Evolutionary conservation across 2,888 invertebrate genomes (phyloP), one percentile per base, ranked within the genome.

Genomic region (Trypoxylon attenuatum): DNA sequence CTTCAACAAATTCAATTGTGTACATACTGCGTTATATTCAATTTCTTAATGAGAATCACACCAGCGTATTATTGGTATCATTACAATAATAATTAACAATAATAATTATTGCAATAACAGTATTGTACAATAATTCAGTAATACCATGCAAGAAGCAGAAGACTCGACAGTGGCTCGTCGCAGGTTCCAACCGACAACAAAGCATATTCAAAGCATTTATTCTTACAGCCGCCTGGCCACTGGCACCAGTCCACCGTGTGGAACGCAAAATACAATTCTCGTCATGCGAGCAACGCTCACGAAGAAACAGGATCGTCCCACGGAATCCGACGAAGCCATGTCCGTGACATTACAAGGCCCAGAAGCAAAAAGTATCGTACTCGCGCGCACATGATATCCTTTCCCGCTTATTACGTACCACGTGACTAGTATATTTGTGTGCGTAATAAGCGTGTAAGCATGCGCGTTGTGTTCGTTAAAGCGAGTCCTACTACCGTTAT

Each of bases 231-330:
- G 18, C 29, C 53, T 25, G 22, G n/a, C 2, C 52, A 21, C 23
- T 47, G 42, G 43, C 45, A 50, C 10, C 27, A 23, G 29, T 50
- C 45, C 38, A 43, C n/a, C n/a, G 10, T 33, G n/a, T 4, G 13
- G 13, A 13, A 13, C 13, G 33, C 33, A 33, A 13, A 33, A 13
- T 33, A 13, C 33, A 6, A 41, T 41, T 41, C 41, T 16, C 16
- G 41, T 10, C 15, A 19, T 41, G 3, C 10, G 16, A 41, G 41
- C 16, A 41, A 41, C 19, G 41, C 41, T 19, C 10, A 19, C 16
- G 41, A 41, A 41, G 41, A 13, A n/a, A n/a, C 13, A 42, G 27
- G 29, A 52, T 27, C 27, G 16, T 18, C 23, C 8, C 33, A 22
- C 13, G 22, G 43, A 43, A 5, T 47, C 29, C 29, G 29, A 8